phyloP scores from a whole-genome alignment of 2,888 invertebrate genomes.

The Drosophila anomalata region DNA sequence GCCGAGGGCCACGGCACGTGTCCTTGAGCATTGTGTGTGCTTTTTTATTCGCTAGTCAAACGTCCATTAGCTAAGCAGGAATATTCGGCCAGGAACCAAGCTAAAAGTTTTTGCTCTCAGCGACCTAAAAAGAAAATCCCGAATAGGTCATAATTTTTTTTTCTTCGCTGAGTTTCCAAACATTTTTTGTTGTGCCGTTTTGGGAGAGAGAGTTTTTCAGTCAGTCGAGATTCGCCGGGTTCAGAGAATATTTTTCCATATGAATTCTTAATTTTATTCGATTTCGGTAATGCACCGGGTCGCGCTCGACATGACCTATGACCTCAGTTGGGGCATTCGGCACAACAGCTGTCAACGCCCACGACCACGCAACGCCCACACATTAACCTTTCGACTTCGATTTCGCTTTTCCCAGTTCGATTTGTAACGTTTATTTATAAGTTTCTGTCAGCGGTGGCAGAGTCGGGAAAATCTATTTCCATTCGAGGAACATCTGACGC shows the following conservation, averaged over 20 bases:
- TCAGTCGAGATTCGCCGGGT: conserved; percentile 18
- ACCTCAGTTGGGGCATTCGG: conserved; percentile 42
- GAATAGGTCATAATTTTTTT: conserved; percentile 25
- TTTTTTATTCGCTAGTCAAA: conserved; percentile 26
- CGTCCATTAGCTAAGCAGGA: conserved; percentile 27
- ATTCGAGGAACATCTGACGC: conserved; percentile 28
- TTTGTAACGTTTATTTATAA: conserved; percentile 40
- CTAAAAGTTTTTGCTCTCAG: conserved; percentile 7
- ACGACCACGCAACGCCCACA: conserved; percentile 29
- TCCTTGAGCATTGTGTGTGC: conserved; percentile 42
- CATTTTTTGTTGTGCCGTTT: conserved; percentile 19
- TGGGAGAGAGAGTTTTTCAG: conserved; percentile 11
- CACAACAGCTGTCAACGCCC: conserved; percentile 40
- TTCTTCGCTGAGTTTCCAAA: conserved; percentile 3
- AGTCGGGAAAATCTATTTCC: conserved; percentile 21
- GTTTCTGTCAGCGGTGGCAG: conserved; percentile 3
- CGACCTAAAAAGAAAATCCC: conserved; percentile 3
- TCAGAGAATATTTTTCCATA: conserved; percentile 12
- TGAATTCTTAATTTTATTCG: conserved; percentile 45
- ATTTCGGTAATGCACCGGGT: conserved; percentile 22
- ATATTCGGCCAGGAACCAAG: not conserved
- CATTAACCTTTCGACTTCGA: conserved; percentile 26
- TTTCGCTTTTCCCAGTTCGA: conserved; percentile 16
- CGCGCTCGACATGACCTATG: conserved; percentile 36
- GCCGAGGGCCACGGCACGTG: conserved; percentile 30